Conservation (phyloP, 2,888 invertebrate species). For the Lasiommata megera region DNA sequence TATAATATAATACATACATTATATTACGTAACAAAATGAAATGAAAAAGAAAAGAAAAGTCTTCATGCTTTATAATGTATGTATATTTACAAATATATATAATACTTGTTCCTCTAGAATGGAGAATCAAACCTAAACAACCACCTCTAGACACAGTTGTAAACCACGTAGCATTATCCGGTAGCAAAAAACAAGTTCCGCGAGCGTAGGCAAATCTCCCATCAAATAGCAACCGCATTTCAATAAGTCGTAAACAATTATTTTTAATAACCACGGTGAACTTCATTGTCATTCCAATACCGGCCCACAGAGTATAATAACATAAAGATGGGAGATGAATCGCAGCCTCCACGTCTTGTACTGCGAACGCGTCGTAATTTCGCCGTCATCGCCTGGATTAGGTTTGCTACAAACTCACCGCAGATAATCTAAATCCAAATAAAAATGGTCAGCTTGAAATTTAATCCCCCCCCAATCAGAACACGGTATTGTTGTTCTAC, state of each 20-base stretch:
- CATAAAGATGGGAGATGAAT: slow-evolving; percentile 60
- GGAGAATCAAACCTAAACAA: too few species aligned
- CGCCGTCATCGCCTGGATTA: slow-evolving; percentile 17
- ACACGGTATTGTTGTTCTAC: too few species aligned
- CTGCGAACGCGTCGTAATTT: slow-evolving; percentile 30
- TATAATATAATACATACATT: too few species aligned
- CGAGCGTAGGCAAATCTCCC: slow-evolving; percentile 16
- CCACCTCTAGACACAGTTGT: too few species aligned
- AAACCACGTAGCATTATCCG: background rate
- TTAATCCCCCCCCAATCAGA: too few species aligned
- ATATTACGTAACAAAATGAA: too few species aligned
- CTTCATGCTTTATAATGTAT: too few species aligned
- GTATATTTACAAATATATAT: background rate
- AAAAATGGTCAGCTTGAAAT: too few species aligned
- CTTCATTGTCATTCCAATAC: slow-evolving; percentile 33
- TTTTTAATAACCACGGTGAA: slow-evolving; percentile 30
- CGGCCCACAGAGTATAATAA: slow-evolving; percentile 49
- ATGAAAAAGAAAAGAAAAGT: too few species aligned
- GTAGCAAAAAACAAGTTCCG: slow-evolving; percentile 7
- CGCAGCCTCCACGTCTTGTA: slow-evolving; percentile 33
- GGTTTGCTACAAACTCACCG: background rate
- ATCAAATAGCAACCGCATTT: slow-evolving; percentile 22
- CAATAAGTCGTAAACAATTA: slow-evolving; percentile 25
- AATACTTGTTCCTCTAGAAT: too few species aligned
- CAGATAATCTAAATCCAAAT: too few species aligned